Percentiles rank a stretch among this genome's conserved stretches.
Evolutionary conservation across 2,113 vertebrate genomes (phyloP).

Genomic region (Eubucco bourcierii): DNA sequence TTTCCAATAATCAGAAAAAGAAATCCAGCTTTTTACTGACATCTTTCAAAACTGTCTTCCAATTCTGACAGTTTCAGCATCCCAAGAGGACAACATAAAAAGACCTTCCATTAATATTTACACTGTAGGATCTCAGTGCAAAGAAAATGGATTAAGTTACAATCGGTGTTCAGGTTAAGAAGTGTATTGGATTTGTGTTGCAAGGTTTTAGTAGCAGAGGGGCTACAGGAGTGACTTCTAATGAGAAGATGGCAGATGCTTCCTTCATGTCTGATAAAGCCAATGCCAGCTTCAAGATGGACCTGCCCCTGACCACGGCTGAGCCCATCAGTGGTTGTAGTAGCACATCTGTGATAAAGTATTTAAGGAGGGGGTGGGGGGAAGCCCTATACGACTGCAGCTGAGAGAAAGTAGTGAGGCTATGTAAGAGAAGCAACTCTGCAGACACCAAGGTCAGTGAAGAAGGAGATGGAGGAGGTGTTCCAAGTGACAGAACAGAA

Average conservation of each 20-base stretch:
- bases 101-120: neutral
- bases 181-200: neutral
- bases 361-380: neutral
- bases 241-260: neutral
- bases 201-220: neutral
- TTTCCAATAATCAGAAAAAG: constrained; percentile 33
- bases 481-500: neutral
- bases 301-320: neutral
- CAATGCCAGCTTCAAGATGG: neutral
- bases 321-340: neutral
- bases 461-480: neutral
- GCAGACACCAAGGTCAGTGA: neutral
- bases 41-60: neutral
- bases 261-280: neutral
- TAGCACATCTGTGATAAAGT: neutral
- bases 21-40: neutral
- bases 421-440: neutral
- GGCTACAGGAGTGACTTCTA: neutral
- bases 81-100: neutral
- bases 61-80: neutral
- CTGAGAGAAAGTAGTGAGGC: neutral
- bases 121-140: neutral
- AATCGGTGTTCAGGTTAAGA: neutral
- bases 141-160: neutral
- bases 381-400: neutral